These are phyloP conservation scores for Caranx ignobilis DNA, from an alignment of 2,113 vertebrate genomes.

Conservation along the genomic window DNA sequence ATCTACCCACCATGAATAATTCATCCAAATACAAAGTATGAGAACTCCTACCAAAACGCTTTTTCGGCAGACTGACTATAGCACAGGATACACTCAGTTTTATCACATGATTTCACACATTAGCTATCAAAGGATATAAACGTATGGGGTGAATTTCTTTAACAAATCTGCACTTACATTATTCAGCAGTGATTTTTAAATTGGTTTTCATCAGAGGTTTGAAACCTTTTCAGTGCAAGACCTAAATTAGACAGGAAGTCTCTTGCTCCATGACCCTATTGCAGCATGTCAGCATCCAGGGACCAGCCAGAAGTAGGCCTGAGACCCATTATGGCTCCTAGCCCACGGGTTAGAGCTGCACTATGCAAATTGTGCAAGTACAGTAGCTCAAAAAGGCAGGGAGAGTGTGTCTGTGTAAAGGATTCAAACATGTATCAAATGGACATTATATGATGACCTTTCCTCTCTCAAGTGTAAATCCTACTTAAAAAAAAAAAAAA, in stretches of 20 bases:
- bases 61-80: background rate
- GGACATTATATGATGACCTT: background rate
- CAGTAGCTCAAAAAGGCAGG: background rate
- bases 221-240: slow-evolving; percentile 32
- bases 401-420: background rate
- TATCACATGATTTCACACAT: background rate
- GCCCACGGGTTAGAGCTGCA: slow-evolving; percentile 52
- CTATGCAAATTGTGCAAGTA: background rate
- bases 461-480: background rate
- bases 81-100: background rate
- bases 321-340: slow-evolving; percentile 52
- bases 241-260: slow-evolving; percentile 64
- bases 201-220: background rate
- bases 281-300: slow-evolving; percentile 68
- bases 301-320: slow-evolving; percentile 66
- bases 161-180: background rate
- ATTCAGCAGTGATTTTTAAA: slow-evolving; percentile 25
- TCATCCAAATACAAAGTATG: background rate
- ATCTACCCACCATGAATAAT: background rate
- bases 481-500: background rate
- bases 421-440: background rate
- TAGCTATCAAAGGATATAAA: background rate
- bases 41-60: background rate
- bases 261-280: slow-evolving; percentile 68
- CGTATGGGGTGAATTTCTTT: background rate